Evolutionary conservation across 2,113 vertebrate species (phyloP), one percentile per base, ranked within the genome.

Genomic region (Gymnarchus niloticus): DNA sequence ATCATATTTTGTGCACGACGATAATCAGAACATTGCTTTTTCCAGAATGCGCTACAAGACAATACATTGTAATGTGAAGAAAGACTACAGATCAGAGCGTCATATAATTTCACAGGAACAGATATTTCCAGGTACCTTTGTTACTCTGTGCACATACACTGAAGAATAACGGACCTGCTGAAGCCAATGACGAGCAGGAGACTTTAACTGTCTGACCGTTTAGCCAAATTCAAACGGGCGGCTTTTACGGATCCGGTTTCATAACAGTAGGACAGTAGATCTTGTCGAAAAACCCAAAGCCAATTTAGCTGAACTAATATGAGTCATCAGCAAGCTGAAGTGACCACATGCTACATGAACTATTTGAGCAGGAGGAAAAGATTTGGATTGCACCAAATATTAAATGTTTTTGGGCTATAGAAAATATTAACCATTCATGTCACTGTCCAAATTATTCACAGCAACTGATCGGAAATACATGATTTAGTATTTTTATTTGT

Each of bases 391-490:
- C 8, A 17, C 0, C 41, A 19, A n/a, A 48, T 48, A 78, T 10
- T 48, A 17, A 44, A 78, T 49, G 8, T 81, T 81, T 52, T 52
- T 3, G n/a, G 51, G 14, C 46, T 23, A n/a, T 81, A 48, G 25
- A 46, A 84, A 48, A 17, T 48, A 41, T 85, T 77, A 54, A 88
- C 56, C 78, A 8, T 51, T 54, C 49, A 52, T 84, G 77, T 57
- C 48, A 81, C 83, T 41, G 51, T 37, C 21, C 10, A 65, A 86
- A 65, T 80, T 69, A 83, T 85, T 87, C 88, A 87, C 86, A 88
- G 87, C 83, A 28, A 87, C 89, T 88, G 86, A 90, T 89, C 83
- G 87, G 48, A 84, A 89, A 89, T 17, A 57, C 81, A 86, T 88
- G 83, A 89, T 86, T 85, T 82, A 83, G 85, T 87, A 81, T 84